A percentile compares a stretch with the other conserved stretches of the same genome.
phyloP scores from a whole-genome alignment of 2,888 invertebrate genomes.

The Mythimna pallens region DNA sequence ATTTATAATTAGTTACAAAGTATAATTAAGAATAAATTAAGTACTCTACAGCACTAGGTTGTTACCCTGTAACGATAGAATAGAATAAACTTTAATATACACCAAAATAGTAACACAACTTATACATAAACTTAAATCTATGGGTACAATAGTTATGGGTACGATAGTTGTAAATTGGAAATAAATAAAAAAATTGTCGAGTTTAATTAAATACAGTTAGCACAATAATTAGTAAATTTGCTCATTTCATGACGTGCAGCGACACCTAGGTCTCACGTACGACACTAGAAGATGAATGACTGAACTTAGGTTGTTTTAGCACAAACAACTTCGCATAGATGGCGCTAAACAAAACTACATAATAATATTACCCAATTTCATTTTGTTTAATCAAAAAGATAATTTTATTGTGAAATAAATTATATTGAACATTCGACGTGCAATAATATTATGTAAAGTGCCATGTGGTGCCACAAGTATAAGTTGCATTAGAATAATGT shows the following conservation, averaged over 20 bases:
- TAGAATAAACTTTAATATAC: too few relatives aligned
- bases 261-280: slow-evolving; percentile 22
- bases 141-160: too few relatives aligned
- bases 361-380: not conserved
- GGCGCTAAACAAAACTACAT: slow-evolving; percentile 5
- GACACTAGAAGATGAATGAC: not conserved
- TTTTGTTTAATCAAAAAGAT: not conserved
- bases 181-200: not conserved
- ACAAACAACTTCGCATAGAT: slow-evolving; percentile 21
- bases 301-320: not conserved
- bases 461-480: not conserved
- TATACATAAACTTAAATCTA: too few relatives aligned
- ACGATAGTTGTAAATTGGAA: too few relatives aligned
- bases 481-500: not conserved
- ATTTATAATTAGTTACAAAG: too few relatives aligned
- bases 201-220: too few relatives aligned
- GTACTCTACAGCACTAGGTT: too few relatives aligned
- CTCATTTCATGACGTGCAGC: not conserved
- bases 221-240: too few relatives aligned
- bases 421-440: not conserved
- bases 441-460: not conserved
- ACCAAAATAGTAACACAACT: too few relatives aligned
- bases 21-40: too few relatives aligned
- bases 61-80: too few relatives aligned
- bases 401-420: slow-evolving; percentile 13